Evolutionary conservation across 2,888 invertebrate species (phyloP).

Genomic region (Busseola fusca): DNA sequence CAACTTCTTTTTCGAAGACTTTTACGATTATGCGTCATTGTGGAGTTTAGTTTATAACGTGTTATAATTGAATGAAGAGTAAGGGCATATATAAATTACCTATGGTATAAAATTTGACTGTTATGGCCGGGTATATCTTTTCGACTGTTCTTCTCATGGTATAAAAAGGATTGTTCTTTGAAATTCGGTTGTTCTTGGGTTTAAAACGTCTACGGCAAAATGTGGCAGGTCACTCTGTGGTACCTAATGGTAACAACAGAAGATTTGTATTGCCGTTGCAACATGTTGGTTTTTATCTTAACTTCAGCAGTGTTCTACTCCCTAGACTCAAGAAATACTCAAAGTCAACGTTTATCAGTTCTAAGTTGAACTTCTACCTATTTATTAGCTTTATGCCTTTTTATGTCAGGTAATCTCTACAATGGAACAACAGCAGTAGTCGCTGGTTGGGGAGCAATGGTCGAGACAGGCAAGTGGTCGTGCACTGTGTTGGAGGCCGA

Average conservation of each 20-base stretch:
- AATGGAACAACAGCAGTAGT: constrained; percentile 91
- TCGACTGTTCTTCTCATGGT: neutral
- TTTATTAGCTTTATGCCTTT: neutral
- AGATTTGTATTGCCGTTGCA: neutral
- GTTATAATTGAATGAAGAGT: constrained; percentile 24
- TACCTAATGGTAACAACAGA: neutral
- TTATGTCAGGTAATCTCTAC: constrained; percentile 90
- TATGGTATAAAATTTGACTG: constrained; percentile 2
- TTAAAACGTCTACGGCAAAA: neutral
- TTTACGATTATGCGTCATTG: constrained; percentile 24
- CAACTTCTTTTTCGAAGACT: constrained; percentile 20
- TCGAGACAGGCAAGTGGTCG: constrained; percentile 95
- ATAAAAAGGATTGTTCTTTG: neutral
- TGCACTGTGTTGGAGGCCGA: constrained; percentile 95
- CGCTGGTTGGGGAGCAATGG: constrained; percentile 95
- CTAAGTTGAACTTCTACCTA: no score
- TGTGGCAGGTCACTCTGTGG: neutral
- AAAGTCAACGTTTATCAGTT: no score
- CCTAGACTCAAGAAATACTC: neutral
- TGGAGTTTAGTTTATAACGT: constrained; percentile 27
- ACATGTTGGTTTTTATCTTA: neutral
- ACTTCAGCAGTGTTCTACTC: neutral
- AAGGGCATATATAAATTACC: constrained; percentile 34
- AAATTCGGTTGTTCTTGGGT: neutral
- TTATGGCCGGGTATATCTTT: neutral